A percentile compares a stretch with the other conserved stretches of the same genome.
Evolutionary conservation across 2,888 invertebrate genomes (phyloP).

Genomic region (Cremastinae sp.): DNA sequence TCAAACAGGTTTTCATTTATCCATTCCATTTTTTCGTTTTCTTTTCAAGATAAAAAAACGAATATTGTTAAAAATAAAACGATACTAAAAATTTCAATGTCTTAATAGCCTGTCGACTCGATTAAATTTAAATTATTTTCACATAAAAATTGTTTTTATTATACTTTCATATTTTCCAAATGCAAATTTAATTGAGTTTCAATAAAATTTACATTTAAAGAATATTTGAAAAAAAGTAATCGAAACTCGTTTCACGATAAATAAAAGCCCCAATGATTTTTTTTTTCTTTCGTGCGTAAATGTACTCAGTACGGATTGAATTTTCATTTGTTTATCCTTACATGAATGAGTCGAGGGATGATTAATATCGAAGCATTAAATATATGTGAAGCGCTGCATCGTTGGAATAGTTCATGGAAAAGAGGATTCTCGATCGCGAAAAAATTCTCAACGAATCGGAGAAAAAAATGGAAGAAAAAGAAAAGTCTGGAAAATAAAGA

Average conservation of each 20-base stretch:
- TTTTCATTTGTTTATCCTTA: background rate
- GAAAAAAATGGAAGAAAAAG: constrained; percentile 15
- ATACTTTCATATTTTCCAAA: background rate
- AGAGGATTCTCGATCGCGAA: constrained; percentile 17
- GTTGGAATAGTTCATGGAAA: constrained; percentile 14
- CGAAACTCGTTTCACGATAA: background rate
- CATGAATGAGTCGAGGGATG: background rate
- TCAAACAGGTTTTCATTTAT: too few species aligned
- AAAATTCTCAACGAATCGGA: constrained; percentile 2
- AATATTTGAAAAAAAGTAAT: background rate
- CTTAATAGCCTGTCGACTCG: too few species aligned
- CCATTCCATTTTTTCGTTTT: too few species aligned
- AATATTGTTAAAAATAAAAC: too few species aligned
- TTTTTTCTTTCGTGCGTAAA: too few species aligned
- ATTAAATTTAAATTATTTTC: too few species aligned
- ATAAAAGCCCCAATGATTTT: background rate
- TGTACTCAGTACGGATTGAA: too few species aligned
- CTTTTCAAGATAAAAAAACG: too few species aligned
- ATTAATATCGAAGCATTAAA: constrained; percentile 3
- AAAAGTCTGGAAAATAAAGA: background rate
- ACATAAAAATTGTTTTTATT: too few species aligned
- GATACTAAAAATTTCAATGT: too few species aligned
- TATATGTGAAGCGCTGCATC: background rate
- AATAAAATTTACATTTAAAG: background rate
- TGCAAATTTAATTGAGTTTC: too few species aligned